Evolutionary conservation across 2,113 vertebrate genomes (phyloP), one percentile per base, ranked within the genome.

Genomic region (Parus major): DNA sequence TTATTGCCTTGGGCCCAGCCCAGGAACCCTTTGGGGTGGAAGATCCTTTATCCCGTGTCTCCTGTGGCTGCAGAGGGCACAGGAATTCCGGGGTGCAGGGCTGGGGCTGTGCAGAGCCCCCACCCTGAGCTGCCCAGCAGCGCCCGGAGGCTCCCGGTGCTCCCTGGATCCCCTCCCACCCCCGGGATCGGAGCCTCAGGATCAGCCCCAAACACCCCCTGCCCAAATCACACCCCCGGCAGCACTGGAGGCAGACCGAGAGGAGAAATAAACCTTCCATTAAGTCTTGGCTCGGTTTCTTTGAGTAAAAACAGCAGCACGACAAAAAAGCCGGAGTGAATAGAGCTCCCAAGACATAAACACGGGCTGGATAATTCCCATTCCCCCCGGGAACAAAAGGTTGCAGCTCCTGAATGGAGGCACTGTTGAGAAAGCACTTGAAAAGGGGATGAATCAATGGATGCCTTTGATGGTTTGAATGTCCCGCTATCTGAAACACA

Each of bases 401-500:
- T 94, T 92, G 93, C 73, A 87, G 93, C 84, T 90, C 91, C 86
- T 42, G 2, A 95, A 94, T 21, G 82, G 73, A 92, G 50, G 87
- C 87, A 80, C 84, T 88, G 95, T 93, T 69, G 93, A 92, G 91
- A 94, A 95, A 92, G 89, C 84, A 91, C 96, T 97, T 91, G 95
- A 94, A 88, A 92, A 84, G 86, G 68, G 93, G 87, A 95, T 85
- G 94, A 95, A 97, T 94, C 95, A 95, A 97, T 97, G 95, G 96
- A 95, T 92, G 95, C 95, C 83, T 96, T 93, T 96, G 96, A 95
- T 94, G 73, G 87, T 77, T 91, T 87, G 84, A 96, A 94, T 96
- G 95, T 89, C 91, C 93, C 90, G 73, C 94, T 92, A 92, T 93
- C 90, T 85, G 15, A 90, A 95, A 94, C 96, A 95, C 93, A 96